Percentiles rank a stretch among this genome's conserved stretches.
Evolutionary conservation across 2,888 invertebrate genomes (phyloP).

Genomic region (Malthinus flaveolus): DNA sequence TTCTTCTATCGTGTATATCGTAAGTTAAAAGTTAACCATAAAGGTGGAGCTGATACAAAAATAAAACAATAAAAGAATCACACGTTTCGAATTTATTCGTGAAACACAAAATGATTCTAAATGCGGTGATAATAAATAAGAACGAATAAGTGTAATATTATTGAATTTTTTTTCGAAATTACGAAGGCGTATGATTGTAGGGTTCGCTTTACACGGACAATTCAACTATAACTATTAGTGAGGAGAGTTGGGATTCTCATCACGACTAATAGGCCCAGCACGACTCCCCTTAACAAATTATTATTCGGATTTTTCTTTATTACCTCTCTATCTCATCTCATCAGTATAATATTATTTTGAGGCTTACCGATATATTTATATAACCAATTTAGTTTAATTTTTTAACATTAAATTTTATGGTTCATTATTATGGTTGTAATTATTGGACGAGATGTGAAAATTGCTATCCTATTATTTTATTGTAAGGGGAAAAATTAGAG

Average conservation of each 20-base stretch:
- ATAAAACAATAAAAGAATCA: conserved; percentile 5
- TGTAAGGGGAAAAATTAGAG: too few relatives aligned
- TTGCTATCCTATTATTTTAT: too few relatives aligned
- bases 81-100: background rate
- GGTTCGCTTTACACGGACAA: conserved; percentile 28
- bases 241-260: conserved; percentile 27
- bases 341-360: background rate
- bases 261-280: conserved; percentile 31
- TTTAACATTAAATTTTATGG: conserved; percentile 21
- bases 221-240: conserved; percentile 22
- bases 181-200: conserved; percentile 31
- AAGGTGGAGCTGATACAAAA: background rate
- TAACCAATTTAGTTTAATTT: conserved; percentile 31
- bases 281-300: conserved; percentile 28
- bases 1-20: too few relatives aligned
- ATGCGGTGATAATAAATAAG: conserved; percentile 38
- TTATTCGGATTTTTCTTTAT: conserved; percentile 30
- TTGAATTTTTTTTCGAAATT: conserved; percentile 30
- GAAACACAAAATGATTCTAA: conserved; percentile 15
- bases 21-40: background rate
- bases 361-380: conserved; percentile 15
- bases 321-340: conserved; percentile 4
- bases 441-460: background rate
- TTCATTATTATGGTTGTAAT: background rate
- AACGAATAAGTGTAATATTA: conserved; percentile 34